Percentiles rank a stretch among this genome's conserved stretches.
These are phyloP conservation scores for Drosophila neutralis DNA, from an alignment of 2,888 invertebrate species.

Conservation along the genomic window DNA sequence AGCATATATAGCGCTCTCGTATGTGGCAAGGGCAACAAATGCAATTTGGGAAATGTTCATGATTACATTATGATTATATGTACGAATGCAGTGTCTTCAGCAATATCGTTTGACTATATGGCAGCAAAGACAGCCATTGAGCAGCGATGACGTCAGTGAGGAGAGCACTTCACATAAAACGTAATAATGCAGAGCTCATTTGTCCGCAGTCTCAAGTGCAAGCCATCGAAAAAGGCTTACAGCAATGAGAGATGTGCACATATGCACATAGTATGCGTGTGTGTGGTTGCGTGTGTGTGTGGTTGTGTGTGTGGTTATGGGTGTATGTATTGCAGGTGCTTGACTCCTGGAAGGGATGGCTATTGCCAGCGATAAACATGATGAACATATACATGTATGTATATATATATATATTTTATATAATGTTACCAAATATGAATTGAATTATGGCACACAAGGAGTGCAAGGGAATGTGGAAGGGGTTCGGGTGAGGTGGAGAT, in stretches of 20 bases:
- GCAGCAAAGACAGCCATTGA: conserved; percentile 1
- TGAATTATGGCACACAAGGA: conserved; percentile 70
- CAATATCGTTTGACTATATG: conserved; percentile 11
- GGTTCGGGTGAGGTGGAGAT: background rate
- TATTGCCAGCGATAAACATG: conserved; percentile 70
- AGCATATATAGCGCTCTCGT: background rate
- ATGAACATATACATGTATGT: conserved; percentile 39
- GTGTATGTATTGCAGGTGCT: conserved; percentile 25
- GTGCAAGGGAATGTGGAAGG: background rate
- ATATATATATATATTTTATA: conserved; percentile 6
- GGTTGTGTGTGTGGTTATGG: background rate
- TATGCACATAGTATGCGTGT: conserved; percentile 2
- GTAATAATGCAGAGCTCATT: conserved; percentile 82
- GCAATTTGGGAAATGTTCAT: background rate
- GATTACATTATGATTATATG: background rate
- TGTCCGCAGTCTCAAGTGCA: conserved; percentile 69
- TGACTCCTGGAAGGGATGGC: conserved; percentile 45
- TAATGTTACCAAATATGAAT: conserved; percentile 73
- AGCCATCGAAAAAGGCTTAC: conserved; percentile 74
- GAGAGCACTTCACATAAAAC: conserved; percentile 64
- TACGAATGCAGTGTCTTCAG: conserved; percentile 10
- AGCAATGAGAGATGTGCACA: conserved; percentile 22
- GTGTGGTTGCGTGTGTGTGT: conserved; percentile 2
- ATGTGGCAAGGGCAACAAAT: background rate
- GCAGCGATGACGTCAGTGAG: conserved; percentile 56